Evolutionary conservation across 2,113 vertebrate genomes (phyloP), one percentile per base, ranked within the genome.

Genomic region (Pipa parva): DNA sequence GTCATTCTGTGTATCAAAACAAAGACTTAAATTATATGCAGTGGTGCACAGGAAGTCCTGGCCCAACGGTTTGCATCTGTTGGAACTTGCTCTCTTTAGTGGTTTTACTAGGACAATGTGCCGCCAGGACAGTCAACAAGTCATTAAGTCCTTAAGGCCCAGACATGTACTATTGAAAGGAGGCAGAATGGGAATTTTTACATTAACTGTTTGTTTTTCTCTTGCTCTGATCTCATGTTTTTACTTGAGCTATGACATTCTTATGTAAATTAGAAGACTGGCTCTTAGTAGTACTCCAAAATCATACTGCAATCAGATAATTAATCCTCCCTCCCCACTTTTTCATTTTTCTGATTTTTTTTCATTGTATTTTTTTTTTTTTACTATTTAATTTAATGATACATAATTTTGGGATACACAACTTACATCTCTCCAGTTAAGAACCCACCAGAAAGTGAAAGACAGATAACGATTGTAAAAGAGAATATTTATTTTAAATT

Each of bases 11-110:
- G 46, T 69, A 71, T 66, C 36, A 74, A 59, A 78, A 75, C 65
- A 73, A 73, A 69, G 37, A 74, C 65, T 75, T 52, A 58, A 45
- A 57, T 54, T 22, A 37, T 20, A 9, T 13, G 15, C 54, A 46
- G 31, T 12, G 15, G 46, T 36, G 20, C n/a, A 22, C 1, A 37
- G 29, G 17, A 42, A 58, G 65, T 52, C 33, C 59, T 49, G 36
- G 28, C 17, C 37, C 66, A 18, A 15, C 55, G 67, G 72, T 80
- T 74, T 72, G 9, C n/a, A 72, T 74, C 57, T 81, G 75, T 73
- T 75, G 51, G 48, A 59, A 83, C 73, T 77, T 79, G 66, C 1
- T 75, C 55, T 61, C 71, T 26, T 2, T 8, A 64, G 25, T 71
- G 37, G 33, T 75, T 24, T 70, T 54, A 26, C 59, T 21, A 28